Percentiles rank a stretch among this genome's conserved stretches.
These are phyloP conservation scores for Rhaphigaster nebulosa DNA, from an alignment of 2,888 invertebrate genomes.

Conservation along the genomic window DNA sequence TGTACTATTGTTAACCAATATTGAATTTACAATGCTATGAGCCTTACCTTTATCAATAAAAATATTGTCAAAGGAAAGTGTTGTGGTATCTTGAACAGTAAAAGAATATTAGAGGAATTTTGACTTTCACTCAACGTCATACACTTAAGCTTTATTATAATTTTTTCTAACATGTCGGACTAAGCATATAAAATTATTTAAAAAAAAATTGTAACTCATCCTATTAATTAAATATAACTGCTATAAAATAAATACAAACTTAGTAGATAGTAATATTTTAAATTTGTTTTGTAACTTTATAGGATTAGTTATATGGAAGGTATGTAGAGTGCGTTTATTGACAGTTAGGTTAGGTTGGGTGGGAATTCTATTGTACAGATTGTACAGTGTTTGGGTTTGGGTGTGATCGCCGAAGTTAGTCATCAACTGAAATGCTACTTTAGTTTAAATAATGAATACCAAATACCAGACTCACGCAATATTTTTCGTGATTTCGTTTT, in stretches of 20 bases:
- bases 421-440: constrained; percentile 49
- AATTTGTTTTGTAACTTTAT: background rate
- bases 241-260: background rate
- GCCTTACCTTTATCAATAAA: background rate
- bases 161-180: too few species aligned
- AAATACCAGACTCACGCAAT: constrained; percentile 3
- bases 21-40: background rate
- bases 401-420: constrained; percentile 44
- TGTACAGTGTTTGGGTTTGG: constrained; percentile 50
- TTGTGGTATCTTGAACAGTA: background rate
- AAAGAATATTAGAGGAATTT: background rate
- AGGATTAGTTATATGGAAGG: background rate
- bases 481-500: constrained; percentile 12
- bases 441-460: constrained; percentile 50
- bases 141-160: too few species aligned
- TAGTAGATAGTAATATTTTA: background rate
- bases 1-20: background rate
- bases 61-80: background rate
- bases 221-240: background rate
- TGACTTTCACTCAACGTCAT: too few species aligned
- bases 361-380: constrained; percentile 52
- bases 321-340: background rate
- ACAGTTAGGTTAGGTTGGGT: constrained; percentile 45
- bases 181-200: too few species aligned
- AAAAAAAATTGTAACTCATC: background rate